Evolutionary conservation across 1,140 invertebrate genomes (phyloP).

Genomic region (Drosophila subobscura): DNA sequence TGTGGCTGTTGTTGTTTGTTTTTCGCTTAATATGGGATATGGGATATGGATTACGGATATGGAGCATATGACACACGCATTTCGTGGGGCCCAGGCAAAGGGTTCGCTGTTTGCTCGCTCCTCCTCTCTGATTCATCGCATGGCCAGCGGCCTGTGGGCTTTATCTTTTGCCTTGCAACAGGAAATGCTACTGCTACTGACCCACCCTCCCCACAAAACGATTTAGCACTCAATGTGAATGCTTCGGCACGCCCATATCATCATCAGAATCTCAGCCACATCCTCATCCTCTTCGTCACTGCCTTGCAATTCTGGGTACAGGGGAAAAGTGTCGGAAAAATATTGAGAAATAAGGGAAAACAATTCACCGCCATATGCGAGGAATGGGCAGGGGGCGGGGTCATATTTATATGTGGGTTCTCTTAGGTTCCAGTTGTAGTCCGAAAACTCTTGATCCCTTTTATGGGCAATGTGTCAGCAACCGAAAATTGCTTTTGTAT

Average conservation of each 20-base stretch:
- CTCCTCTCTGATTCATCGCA: conserved; percentile 29
- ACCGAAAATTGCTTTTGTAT: conserved; percentile 56
- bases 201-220: conserved; percentile 8
- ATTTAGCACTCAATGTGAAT: conserved; percentile 48
- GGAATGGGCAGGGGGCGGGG: conserved; percentile 8
- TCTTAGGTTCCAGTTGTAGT: background rate
- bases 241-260: conserved; percentile 51
- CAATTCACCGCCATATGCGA: conserved; percentile 54
- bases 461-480: conserved; percentile 50
- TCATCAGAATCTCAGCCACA: conserved; percentile 26
- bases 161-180: conserved; percentile 20
- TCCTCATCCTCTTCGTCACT: conserved; percentile 15
- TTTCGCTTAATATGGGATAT: conserved; percentile 3
- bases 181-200: conserved; percentile 40
- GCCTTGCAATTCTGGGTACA: conserved; percentile 29
- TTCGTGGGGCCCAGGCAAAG: conserved; percentile 7
- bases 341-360: conserved; percentile 54
- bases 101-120: conserved; percentile 43
- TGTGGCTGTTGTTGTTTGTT: conserved; percentile 38
- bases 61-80: conserved; percentile 33
- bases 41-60: conserved; percentile 32
- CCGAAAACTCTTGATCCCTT: conserved; percentile 50
- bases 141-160: conserved; percentile 35
- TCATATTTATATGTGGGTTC: no score
- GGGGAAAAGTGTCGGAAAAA: conserved; percentile 42